Percentiles rank a stretch among this genome's conserved stretches.
Evolutionary conservation across 2,797 vertebrate genomes (phyloP).

Genomic region (Gouania willdenowi): DNA sequence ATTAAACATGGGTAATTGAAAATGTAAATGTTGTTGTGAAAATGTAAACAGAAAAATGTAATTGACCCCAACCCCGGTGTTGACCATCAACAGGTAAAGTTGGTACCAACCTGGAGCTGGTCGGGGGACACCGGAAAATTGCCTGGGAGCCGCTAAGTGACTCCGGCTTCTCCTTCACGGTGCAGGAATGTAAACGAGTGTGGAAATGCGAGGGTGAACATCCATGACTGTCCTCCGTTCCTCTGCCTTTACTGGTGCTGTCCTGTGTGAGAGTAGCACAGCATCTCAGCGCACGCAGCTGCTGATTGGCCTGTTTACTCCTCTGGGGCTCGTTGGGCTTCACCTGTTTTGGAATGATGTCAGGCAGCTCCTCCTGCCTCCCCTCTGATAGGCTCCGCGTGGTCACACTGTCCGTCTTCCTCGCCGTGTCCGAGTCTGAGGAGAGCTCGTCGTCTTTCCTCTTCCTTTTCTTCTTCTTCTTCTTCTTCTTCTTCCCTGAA

Average conservation of each 20-base stretch:
- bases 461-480: constrained; percentile 83
- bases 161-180: constrained; percentile 3
- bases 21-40: too few species aligned
- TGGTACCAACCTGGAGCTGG: too few species aligned
- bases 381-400: constrained; percentile 4
- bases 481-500: constrained; percentile 53
- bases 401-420: constrained; percentile 15
- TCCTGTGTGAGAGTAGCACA: constrained; percentile 35
- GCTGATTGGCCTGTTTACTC: too few species aligned
- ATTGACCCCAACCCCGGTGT: too few species aligned
- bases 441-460: constrained; percentile 81
- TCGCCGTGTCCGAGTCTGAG: constrained; percentile 45
- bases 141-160: too few species aligned
- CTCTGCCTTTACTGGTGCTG: constrained; percentile 38
- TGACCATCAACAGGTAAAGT: too few species aligned
- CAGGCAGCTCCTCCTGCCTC: constrained; percentile 58
- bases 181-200: constrained; percentile 45
- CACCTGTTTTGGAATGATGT: constrained; percentile 76
- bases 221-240: constrained; percentile 19
- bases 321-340: too few species aligned
- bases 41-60: too few species aligned
- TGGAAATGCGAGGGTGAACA: constrained; percentile 47
- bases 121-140: too few species aligned
- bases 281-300: too few species aligned
- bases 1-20: too few species aligned